Conservation (phyloP, 2,797 vertebrate species). For the Hyperoplus lanceolatus region DNA sequence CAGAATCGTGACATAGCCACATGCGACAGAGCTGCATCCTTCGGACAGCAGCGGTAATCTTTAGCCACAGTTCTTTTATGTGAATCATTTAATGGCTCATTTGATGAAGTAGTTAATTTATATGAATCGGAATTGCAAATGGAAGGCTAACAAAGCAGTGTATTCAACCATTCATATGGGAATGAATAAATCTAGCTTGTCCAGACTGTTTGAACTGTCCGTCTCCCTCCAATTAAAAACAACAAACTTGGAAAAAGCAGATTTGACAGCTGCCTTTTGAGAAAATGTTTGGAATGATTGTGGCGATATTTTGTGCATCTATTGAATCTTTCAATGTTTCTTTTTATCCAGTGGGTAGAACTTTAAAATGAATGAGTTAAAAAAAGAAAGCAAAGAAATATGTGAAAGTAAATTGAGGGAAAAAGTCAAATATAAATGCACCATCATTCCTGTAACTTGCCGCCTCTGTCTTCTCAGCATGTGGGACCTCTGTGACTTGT, state of each 20-base stretch:
- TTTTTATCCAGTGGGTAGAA: background rate
- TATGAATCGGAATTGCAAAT: background rate
- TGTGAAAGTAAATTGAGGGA: background rate
- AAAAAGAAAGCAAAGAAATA: background rate
- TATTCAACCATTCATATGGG: background rate
- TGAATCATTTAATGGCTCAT: background rate
- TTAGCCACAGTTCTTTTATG: background rate
- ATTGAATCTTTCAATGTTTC: background rate
- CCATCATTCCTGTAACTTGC: slow-evolving; percentile 25
- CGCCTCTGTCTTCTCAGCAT: slow-evolving; percentile 27
- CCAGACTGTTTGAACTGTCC: background rate
- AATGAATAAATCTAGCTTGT: slow-evolving; percentile 10
- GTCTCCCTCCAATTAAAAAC: background rate
- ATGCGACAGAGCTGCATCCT: background rate
- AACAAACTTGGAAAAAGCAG: background rate
- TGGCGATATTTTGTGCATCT: no score
- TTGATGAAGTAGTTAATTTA: slow-evolving; percentile 8
- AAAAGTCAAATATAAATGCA: slow-evolving; percentile 25
- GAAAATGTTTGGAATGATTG: slow-evolving; percentile 33
- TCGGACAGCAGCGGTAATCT: background rate
- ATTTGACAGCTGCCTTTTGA: slow-evolving; percentile 12
- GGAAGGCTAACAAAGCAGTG: slow-evolving; percentile 13
- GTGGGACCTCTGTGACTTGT: slow-evolving; percentile 36
- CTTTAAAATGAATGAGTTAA: background rate
- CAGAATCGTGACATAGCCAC: background rate